Evolutionary conservation across 2,113 vertebrate species (phyloP), one percentile per base, ranked within the genome.

Genomic region (Corydoras sp.): DNA sequence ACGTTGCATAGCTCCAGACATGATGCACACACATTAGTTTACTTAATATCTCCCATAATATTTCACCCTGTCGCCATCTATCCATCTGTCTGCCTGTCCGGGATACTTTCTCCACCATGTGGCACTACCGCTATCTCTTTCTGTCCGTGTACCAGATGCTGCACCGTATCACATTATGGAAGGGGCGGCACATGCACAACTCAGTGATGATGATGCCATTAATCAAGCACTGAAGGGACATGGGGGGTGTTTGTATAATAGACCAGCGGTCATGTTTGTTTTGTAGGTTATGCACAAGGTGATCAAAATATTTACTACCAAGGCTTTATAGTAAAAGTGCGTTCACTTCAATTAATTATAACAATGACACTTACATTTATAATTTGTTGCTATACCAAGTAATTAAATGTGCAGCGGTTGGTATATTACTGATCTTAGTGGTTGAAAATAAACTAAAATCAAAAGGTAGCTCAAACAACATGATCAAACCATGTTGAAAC

Each of bases 121-220:
- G 18, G 18, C 18, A 24, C 54, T 31, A 10, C 69, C 70, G 72
- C 51, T 7, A 49, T 49, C 69, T 69, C 49, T 58, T 55, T 55
- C 53, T 55, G 9, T 55, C 9, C 11, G 71, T 35, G 32, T 62
- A 68, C 69, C 74, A 71, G 75, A 77, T 71, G 73, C 67, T 68
- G 29, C 72, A 59, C 51, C 18, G 65, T 77, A 77, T 79, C 72
- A 58, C 72, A 69, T 79, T 77, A 76, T 79, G 56, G 71, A 81
- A 75, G 65, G 64, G 68, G 66, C 61, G 62, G 68, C 86, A 86
- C 88, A 24, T 24, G 92, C 93, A 91, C 92, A 92, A 92, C 92
- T 92, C 89, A 83, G 81, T 89, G 91, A 93, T 91, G 92, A 93
- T 89, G 92, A 93, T 88, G 90, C 91, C 92, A 93, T 94, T 93